phyloP scores from a whole-genome alignment of 2,797 vertebrate species.

The Hyperoplus immaculatus region DNA sequence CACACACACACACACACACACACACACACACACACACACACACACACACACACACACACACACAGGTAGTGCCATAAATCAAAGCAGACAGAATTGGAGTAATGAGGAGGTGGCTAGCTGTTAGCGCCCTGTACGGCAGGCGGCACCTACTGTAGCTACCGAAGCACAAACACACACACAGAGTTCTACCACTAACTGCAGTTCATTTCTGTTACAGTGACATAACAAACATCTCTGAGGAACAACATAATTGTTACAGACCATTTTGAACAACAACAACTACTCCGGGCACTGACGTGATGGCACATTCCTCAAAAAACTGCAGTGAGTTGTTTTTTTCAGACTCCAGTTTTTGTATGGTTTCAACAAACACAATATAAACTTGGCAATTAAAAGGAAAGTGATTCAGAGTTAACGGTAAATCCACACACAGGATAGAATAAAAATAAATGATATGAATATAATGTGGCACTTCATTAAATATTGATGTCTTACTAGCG shows the following conservation, averaged over 20 bases:
- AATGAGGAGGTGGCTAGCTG: conserved; percentile 64
- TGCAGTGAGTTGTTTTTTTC: background rate
- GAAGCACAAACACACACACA: background rate
- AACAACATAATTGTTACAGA: conserved; percentile 14
- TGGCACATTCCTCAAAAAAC: background rate
- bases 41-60: conserved; percentile 42
- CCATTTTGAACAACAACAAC: conserved; percentile 12
- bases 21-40: conserved; percentile 17
- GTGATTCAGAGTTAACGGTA: too few species aligned
- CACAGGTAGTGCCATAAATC: conserved; percentile 73
- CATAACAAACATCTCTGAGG: conserved; percentile 16
- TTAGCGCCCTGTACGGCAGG: conserved; percentile 40
- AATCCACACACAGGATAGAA: background rate
- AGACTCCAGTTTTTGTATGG: background rate
- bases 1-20: conserved; percentile 7
- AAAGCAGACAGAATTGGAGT: conserved; percentile 79
- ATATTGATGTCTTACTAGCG: background rate
- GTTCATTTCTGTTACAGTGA: conserved; percentile 11
- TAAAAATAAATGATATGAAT: too few species aligned
- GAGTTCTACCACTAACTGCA: conserved; percentile 26
- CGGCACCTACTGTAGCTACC: conserved; percentile 18
- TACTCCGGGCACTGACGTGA: background rate
- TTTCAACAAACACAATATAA: background rate
- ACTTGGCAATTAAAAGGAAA: too few species aligned
- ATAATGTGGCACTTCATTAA: conserved; percentile 21